These are phyloP conservation scores for Acanthosepion esculentum DNA, from an alignment of 2,888 invertebrate species.

Conservation along the genomic window DNA sequence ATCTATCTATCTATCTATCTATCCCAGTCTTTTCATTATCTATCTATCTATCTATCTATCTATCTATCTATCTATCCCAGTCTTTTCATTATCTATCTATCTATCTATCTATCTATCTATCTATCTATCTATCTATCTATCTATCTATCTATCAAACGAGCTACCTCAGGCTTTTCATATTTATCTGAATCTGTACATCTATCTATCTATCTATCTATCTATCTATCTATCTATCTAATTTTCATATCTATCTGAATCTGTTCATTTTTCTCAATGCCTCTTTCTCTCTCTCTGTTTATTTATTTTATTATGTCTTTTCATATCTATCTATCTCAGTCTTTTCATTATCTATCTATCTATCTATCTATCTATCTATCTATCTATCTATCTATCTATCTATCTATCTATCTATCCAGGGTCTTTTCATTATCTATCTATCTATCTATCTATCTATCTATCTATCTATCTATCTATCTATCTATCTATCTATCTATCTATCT, in stretches of 20 bases:
- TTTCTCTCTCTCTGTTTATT: too few species aligned
- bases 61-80: too few species aligned
- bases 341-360: too few species aligned
- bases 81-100: too few species aligned
- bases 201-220: not conserved
- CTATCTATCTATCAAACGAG: not conserved
- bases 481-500: not conserved
- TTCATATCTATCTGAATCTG: too few species aligned
- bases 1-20: not conserved
- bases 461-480: constrained; percentile 25
- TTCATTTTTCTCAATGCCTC: too few species aligned
- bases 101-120: too few species aligned
- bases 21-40: not conserved
- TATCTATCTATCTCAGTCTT: too few species aligned
- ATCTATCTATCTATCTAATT: constrained; percentile 1
- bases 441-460: not conserved
- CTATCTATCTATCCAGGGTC: not conserved
- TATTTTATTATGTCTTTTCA: too few species aligned
- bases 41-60: not conserved
- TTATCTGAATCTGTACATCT: not conserved
- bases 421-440: not conserved
- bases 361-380: too few species aligned
- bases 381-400: not conserved
- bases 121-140: not conserved
- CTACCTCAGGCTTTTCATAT: not conserved